Percentiles rank a stretch among this genome's conserved stretches.
phyloP scores from a whole-genome alignment of 2,797 vertebrate species.

The Schizothorax lantsangensis region DNA sequence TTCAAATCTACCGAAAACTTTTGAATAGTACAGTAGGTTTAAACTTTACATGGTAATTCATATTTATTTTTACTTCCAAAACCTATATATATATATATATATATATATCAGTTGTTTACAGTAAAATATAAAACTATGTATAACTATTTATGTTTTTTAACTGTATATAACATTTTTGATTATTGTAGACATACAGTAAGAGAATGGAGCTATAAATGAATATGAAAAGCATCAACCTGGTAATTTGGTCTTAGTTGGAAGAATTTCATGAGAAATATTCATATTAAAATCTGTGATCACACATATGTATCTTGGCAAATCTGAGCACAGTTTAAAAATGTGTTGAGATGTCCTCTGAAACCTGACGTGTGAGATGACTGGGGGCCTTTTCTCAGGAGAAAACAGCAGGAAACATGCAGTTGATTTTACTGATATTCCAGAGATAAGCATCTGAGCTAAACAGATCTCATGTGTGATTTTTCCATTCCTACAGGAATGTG shows the following conservation, averaged over 20 bases:
- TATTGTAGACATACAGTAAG: not conserved
- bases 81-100: not conserved
- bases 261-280: not conserved
- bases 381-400: not conserved
- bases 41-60: not conserved
- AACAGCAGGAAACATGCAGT: not conserved
- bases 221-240: not conserved
- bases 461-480: not conserved
- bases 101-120: not conserved
- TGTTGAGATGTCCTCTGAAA: not conserved
- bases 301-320: not conserved
- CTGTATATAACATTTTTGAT: not conserved
- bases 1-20: not conserved
- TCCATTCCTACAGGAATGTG: not conserved
- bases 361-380: not conserved
- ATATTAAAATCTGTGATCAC: not conserved
- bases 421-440: not conserved
- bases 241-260: not conserved
- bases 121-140: not conserved
- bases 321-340: not conserved
- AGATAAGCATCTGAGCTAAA: constrained; percentile 8
- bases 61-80: not conserved
- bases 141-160: not conserved
- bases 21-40: not conserved
- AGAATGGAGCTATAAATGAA: not conserved